Evolutionary conservation across 1,140 invertebrate genomes (phyloP), one percentile per base, ranked within the genome.

Genomic region (Eriosoma lanigerum): DNA sequence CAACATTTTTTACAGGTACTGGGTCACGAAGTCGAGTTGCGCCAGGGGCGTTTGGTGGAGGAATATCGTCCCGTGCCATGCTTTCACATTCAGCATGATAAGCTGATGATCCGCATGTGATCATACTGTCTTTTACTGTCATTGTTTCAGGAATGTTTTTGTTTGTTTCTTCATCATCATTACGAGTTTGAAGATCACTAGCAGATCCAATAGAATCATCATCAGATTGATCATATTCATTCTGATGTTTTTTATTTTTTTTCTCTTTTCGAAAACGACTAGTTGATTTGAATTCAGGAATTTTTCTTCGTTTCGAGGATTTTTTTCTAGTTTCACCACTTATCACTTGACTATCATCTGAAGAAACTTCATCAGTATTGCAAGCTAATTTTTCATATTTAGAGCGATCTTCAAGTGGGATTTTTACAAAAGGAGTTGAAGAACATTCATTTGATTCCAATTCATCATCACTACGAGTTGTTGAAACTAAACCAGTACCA

Each of bases 161-260:
- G 81, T 82, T 82, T 81, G 82, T 85, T 26, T 38, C 83, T 60
- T 85, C 84, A 9, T 87, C 85, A 54, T 91, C 89, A 81, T 90
- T 90, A 81, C 89, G 87, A 12, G 89, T 89, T 68, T 90, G 88
- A 13, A 93, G 85, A 86, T 93, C 92, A 83, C 90, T 91, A 0
- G 91, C 91, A 0, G 91, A 93, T 1, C 92, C 92, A 68, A 93
- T 93, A 0, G 91, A 92, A 83, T 93, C 92, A 81, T 91, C 90
- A 78, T 78, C 0, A 89, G 89, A 46, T 88, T 86, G 56, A 17
- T 81, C 60, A 50, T 64, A 54, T 10, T 81, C 44, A 80, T 80
- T 58, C 15, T 60, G 70, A 60, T 80, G 56, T 54, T 44, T 38
- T 62, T 76, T 46, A 64, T 73, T 48, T 54, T 64, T 50, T 81